phyloP scores from a whole-genome alignment of 1,140 invertebrate genomes.

The Hyles vespertilio region DNA sequence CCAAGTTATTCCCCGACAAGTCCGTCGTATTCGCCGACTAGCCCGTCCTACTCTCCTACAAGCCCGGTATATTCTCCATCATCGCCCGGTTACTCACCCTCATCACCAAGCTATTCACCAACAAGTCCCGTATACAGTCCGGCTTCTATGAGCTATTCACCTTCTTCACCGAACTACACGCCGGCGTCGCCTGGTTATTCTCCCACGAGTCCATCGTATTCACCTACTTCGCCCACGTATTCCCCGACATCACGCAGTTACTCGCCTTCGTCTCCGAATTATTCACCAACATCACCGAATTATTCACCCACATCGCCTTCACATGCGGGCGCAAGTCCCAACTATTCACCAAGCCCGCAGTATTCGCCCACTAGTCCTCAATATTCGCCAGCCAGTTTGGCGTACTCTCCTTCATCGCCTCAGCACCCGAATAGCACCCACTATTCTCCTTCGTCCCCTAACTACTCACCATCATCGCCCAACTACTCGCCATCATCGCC shows the following conservation, averaged over 20 bases:
- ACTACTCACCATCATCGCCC: constrained; percentile 88
- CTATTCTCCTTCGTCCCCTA: constrained; percentile 87
- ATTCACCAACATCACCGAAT: constrained; percentile 83
- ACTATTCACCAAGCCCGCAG: constrained; percentile 85
- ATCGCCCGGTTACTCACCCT: constrained; percentile 88
- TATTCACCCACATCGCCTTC: constrained; percentile 87
- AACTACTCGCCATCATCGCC: constrained; percentile 87
- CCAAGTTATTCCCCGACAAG: constrained; percentile 86
- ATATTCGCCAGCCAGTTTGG: constrained; percentile 85
- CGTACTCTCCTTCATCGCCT: constrained; percentile 82
- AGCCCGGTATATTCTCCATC: constrained; percentile 83
- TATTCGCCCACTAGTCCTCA: constrained; percentile 85
- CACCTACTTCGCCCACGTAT: constrained; percentile 83
- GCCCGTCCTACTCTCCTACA: constrained; percentile 84
- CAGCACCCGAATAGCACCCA: constrained; percentile 79
- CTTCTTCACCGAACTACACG: constrained; percentile 84
- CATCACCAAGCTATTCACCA: constrained; percentile 87
- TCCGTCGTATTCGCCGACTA: constrained; percentile 85
- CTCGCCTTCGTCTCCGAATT: constrained; percentile 82
- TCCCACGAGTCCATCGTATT: constrained; percentile 85
- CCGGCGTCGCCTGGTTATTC: constrained; percentile 89
- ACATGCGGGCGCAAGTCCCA: constrained; percentile 86
- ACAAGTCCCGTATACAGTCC: constrained; percentile 83
- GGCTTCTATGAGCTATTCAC: constrained; percentile 86
- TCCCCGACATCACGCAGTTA: constrained; percentile 87